Evolutionary conservation across 1,140 invertebrate genomes (phyloP).

Genomic region (Drosophila ficusphila): DNA sequence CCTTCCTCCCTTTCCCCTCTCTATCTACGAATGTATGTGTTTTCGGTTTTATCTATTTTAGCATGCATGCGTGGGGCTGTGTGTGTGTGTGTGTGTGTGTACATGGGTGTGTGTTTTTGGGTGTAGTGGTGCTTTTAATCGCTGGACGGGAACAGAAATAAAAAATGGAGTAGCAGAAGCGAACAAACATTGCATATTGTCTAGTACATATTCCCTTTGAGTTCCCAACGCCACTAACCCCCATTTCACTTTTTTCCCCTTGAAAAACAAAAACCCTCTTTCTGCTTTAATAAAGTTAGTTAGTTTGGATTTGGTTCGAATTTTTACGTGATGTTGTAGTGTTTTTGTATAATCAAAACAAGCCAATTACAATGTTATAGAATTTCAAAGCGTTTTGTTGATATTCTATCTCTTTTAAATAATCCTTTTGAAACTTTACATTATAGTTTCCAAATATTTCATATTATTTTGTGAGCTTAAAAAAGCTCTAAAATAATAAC

Average conservation of each 20-base stretch:
- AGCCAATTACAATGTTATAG: neutral
- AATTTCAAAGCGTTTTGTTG: no score
- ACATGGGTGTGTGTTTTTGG: slow-evolving; percentile 17
- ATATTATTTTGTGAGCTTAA: no score
- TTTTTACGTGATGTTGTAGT: neutral
- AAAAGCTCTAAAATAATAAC: no score
- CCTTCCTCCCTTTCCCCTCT: neutral
- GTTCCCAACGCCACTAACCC: neutral
- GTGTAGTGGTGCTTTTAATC: slow-evolving; percentile 50
- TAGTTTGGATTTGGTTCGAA: slow-evolving; percentile 4
- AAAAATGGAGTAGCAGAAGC: slow-evolving; percentile 11
- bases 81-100: slow-evolving; percentile 19
- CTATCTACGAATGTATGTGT: slow-evolving; percentile 11
- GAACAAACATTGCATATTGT: slow-evolving; percentile 44
- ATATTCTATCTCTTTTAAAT: no score
- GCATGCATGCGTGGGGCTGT: slow-evolving; percentile 1
- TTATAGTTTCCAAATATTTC: no score
- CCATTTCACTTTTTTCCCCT: neutral
- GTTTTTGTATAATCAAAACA: neutral
- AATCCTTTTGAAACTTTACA: no score
- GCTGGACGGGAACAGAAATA: slow-evolving; percentile 35
- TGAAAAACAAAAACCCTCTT: neutral
- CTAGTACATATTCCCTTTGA: slow-evolving; percentile 32
- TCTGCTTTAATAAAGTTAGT: slow-evolving; percentile 15
- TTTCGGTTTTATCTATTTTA: slow-evolving; percentile 38